phyloP scores from a whole-genome alignment of 2,888 invertebrate genomes.

The Sinohyriopsis cumingii region DNA sequence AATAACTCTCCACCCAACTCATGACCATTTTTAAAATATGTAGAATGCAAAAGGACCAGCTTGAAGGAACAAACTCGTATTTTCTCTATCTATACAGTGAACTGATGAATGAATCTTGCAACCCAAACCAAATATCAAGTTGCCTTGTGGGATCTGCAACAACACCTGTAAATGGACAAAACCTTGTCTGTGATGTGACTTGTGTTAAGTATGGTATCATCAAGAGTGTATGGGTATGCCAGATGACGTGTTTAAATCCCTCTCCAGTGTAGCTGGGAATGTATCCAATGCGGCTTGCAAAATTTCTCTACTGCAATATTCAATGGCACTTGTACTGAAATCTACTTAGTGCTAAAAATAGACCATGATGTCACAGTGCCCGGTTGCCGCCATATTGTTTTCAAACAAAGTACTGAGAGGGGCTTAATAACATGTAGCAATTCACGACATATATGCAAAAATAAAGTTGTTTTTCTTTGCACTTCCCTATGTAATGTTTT shows the following conservation, averaged over 20 bases:
- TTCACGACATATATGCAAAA: too few relatives aligned
- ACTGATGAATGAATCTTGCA: neutral
- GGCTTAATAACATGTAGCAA: too few relatives aligned
- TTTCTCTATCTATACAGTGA: neutral
- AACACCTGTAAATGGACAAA: neutral
- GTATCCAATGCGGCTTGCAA: neutral
- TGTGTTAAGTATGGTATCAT: slow-evolving; percentile 1
- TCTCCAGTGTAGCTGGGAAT: neutral
- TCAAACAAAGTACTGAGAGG: too few relatives aligned
- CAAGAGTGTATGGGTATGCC: neutral
- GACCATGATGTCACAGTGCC: too few relatives aligned
- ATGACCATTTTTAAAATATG: too few relatives aligned
- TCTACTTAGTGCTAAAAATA: too few relatives aligned
- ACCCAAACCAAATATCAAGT: neutral
- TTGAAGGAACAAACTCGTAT: too few relatives aligned
- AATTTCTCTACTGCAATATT: slow-evolving; percentile 1
- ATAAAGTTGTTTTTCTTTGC: too few relatives aligned
- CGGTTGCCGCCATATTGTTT: too few relatives aligned
- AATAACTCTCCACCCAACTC: too few relatives aligned
- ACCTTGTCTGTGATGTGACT: slow-evolving; percentile 2
- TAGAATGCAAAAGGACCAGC: too few relatives aligned
- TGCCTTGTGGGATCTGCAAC: slow-evolving; percentile 2
- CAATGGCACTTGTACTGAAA: neutral
- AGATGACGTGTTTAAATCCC: neutral
- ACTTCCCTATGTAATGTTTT: too few relatives aligned